A percentile compares a stretch with the other conserved stretches of the same genome.
Evolutionary conservation across 2,113 vertebrate species (phyloP).

Genomic region (Megaleporinus macrocephalus): DNA sequence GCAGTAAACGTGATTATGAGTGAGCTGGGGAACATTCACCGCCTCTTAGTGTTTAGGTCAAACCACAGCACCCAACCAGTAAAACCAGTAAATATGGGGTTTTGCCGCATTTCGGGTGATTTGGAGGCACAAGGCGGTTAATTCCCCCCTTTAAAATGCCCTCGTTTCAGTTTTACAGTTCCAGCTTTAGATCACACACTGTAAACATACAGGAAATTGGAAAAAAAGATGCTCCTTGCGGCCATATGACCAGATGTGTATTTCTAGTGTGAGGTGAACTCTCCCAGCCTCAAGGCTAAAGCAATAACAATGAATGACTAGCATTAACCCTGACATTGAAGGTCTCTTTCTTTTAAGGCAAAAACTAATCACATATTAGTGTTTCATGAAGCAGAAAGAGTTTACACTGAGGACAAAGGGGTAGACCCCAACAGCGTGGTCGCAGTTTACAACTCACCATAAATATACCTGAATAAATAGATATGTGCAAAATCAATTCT

Average conservation of each 20-base stretch:
- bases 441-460: not conserved
- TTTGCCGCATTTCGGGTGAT: not conserved
- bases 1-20: not conserved
- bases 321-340: no score
- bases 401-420: no score
- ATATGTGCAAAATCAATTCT: no score
- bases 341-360: no score
- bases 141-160: conserved; percentile 13
- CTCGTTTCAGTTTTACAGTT: conserved; percentile 32
- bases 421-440: no score
- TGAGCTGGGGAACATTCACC: no score
- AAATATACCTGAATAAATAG: not conserved
- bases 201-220: no score
- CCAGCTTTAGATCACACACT: conserved; percentile 27
- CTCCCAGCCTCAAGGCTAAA: conserved; percentile 38
- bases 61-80: not conserved
- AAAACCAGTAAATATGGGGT: not conserved
- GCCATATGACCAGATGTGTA: conserved; percentile 18
- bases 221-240: conserved; percentile 34
- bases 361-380: no score
- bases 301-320: not conserved
- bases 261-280: conserved; percentile 3
- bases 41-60: not conserved
- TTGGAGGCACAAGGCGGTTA: not conserved
- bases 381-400: no score